A percentile compares a stretch with the other conserved stretches of the same genome.
phyloP scores from a whole-genome alignment of 2,888 invertebrate species.

The Leucania comma region DNA sequence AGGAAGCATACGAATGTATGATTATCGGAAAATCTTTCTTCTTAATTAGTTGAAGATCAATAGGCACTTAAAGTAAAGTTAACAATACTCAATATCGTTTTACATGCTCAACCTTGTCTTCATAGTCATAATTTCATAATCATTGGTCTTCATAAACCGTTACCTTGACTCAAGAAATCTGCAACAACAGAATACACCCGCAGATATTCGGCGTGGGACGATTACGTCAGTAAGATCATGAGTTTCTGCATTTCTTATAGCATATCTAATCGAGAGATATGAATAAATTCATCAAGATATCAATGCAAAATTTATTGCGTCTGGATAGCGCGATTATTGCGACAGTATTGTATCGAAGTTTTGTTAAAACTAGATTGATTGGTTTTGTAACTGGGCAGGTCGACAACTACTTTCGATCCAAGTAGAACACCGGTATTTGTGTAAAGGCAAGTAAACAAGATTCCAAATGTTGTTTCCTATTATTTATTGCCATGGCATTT shows the following conservation, averaged over 20 bases:
- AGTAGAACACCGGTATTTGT: constrained; percentile 47
- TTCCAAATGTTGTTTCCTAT: constrained; percentile 26
- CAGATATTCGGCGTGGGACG: constrained; percentile 72
- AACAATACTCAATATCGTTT: too few relatives aligned
- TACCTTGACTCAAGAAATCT: constrained; percentile 12
- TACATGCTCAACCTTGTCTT: not conserved
- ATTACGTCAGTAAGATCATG: constrained; percentile 75
- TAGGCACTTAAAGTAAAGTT: too few relatives aligned
- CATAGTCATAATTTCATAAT: not conserved
- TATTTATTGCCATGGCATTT: constrained; percentile 29
- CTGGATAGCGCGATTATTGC: constrained; percentile 71
- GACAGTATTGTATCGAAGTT: constrained; percentile 64
- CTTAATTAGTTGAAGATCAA: not conserved
- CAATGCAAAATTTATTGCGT: constrained; percentile 74
- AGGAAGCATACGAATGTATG: not conserved
- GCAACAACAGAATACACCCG: constrained; percentile 70
- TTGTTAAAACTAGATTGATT: constrained; percentile 61
- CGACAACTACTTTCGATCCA: constrained; percentile 44
- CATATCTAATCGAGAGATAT: constrained; percentile 78
- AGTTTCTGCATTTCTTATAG: constrained; percentile 80
- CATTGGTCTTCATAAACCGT: not conserved
- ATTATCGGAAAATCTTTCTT: not conserved
- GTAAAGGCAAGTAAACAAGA: constrained; percentile 42
- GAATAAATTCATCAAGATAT: constrained; percentile 82
- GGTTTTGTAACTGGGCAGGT: constrained; percentile 56